Conservation (phyloP, 2,113 vertebrate species). For the Spilogale gracilis region DNA sequence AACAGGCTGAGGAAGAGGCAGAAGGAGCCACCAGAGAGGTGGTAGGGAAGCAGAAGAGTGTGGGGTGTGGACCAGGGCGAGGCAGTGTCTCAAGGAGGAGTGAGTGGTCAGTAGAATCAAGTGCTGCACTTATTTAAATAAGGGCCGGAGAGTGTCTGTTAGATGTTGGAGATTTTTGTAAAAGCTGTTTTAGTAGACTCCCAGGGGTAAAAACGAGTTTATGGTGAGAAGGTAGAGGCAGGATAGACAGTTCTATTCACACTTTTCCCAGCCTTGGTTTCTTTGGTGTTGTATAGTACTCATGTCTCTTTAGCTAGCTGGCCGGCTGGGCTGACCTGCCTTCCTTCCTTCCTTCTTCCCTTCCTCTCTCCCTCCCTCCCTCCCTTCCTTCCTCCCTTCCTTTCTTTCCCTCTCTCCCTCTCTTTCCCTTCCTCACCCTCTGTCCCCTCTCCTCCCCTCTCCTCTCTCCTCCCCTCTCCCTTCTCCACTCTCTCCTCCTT, state of each 20-base stretch:
- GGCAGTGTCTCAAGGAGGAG: neutral
- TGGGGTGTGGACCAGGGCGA: neutral
- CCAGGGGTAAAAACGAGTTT: neutral
- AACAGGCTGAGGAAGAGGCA: neutral
- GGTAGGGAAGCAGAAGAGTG: neutral
- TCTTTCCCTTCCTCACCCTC: rapidly evolving
- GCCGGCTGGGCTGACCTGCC: neutral
- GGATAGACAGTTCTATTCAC: neutral
- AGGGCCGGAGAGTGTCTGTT: neutral
- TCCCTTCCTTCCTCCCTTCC: no score
- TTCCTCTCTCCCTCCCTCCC: neutral
- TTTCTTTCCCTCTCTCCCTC: no score
- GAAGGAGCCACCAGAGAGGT: neutral
- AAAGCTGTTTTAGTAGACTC: neutral
- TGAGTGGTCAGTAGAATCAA: no score
- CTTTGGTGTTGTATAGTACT: neutral
- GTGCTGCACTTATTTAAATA: no score
- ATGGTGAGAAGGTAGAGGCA: neutral
- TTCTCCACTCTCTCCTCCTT: no score
- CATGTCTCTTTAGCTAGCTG: neutral
- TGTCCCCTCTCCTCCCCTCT: no score
- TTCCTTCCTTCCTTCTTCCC: neutral
- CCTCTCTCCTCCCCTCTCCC: no score
- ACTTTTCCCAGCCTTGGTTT: neutral
- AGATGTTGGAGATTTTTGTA: neutral